These are phyloP conservation scores for Syngnathus acus DNA, from an alignment of 2,797 vertebrate genomes.

Conservation along the genomic window DNA sequence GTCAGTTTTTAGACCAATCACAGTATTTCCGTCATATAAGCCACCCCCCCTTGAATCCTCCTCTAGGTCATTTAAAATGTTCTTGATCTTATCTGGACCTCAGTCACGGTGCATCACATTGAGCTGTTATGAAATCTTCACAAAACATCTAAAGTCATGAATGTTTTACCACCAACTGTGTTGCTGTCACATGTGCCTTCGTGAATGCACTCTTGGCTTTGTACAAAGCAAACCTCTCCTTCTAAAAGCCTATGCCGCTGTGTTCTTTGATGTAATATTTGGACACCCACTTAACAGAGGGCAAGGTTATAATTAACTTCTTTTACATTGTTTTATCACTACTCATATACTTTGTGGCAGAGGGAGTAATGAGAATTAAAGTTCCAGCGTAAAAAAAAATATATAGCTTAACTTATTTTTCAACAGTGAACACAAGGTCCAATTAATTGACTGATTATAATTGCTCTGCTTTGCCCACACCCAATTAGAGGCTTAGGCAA, in stretches of 20 bases:
- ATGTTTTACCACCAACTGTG: not conserved
- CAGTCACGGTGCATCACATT: not conserved
- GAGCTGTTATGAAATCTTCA: not conserved
- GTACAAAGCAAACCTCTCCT: constrained; percentile 4
- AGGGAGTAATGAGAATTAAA: constrained; percentile 21
- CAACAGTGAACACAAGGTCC: constrained; percentile 58
- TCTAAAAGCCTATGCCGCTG: not conserved
- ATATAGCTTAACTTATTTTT: constrained; percentile 27
- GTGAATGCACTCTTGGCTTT: constrained; percentile 4
- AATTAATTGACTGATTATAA: constrained; percentile 65
- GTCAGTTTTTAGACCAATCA: too few species aligned
- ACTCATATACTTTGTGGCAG: constrained; percentile 20
- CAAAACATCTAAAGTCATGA: constrained; percentile 1
- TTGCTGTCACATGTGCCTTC: constrained; percentile 1
- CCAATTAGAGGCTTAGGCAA: constrained; percentile 60
- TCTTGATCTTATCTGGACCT: not conserved
- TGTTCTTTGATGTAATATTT: not conserved
- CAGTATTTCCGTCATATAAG: not conserved
- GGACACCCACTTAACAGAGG: constrained; percentile 16
- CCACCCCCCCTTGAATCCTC: not conserved
- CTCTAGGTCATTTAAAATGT: not conserved
- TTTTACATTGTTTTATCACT: constrained; percentile 13
- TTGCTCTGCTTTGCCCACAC: constrained; percentile 51
- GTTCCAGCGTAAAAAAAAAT: constrained; percentile 15
- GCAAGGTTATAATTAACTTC: constrained; percentile 49